A percentile compares a stretch with the other conserved stretches of the same genome.
These are phyloP conservation scores for Drosophila vallismaia DNA, from an alignment of 2,888 invertebrate species.

Conservation along the genomic window DNA sequence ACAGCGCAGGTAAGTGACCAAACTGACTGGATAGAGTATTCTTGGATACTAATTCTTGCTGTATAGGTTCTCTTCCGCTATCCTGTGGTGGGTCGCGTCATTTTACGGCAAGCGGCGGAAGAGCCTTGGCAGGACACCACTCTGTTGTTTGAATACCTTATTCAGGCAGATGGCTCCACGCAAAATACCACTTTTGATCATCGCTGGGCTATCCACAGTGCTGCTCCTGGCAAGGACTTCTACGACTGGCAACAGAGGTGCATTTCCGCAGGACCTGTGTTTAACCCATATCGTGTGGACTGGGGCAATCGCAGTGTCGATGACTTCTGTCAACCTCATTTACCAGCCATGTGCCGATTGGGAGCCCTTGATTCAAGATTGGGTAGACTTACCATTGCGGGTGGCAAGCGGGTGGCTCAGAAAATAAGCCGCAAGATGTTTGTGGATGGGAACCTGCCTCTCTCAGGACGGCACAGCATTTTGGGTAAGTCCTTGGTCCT, in stretches of 20 bases:
- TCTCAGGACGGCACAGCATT: constrained; percentile 89
- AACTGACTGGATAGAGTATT: neutral
- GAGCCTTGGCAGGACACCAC: constrained; percentile 94
- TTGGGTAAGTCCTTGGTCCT: constrained; percentile 93
- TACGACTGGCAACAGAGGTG: constrained; percentile 96
- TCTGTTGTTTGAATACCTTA: constrained; percentile 91
- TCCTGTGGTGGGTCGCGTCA: constrained; percentile 93
- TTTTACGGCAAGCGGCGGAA: constrained; percentile 92
- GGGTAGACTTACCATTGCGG: constrained; percentile 89
- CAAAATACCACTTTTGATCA: constrained; percentile 90
- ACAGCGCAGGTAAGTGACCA: constrained; percentile 88
- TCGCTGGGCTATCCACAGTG: constrained; percentile 93
- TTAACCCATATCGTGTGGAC: constrained; percentile 90
- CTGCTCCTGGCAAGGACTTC: constrained; percentile 92
- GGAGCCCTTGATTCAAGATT: constrained; percentile 92
- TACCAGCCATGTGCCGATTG: constrained; percentile 87
- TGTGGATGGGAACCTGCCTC: constrained; percentile 90
- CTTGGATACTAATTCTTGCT: fast-evolving
- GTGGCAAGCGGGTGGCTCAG: constrained; percentile 87
- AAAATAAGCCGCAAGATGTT: constrained; percentile 89
- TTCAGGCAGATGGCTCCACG: constrained; percentile 93
- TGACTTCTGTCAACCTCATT: constrained; percentile 85
- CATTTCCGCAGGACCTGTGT: constrained; percentile 90
- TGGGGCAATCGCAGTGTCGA: constrained; percentile 87
- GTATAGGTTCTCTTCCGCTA: constrained; percentile 91